A percentile compares a stretch with the other conserved stretches of the same genome.
Conservation (phyloP, 2,113 vertebrate genomes). For the Nansenia antarctica region DNA sequence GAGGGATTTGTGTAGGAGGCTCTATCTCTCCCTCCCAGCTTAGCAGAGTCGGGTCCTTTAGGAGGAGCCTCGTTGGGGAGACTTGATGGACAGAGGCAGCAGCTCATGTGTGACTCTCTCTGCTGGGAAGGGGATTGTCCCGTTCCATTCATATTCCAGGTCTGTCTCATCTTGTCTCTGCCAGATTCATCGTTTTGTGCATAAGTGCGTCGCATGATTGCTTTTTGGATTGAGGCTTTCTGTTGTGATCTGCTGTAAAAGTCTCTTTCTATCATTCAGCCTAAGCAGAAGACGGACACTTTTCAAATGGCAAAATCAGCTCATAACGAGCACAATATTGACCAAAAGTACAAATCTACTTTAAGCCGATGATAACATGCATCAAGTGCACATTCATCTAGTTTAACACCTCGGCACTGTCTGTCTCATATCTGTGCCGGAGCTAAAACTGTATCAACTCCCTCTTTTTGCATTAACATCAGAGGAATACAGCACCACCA, state of each 20-base stretch:
- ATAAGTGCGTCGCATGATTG: conserved; percentile 28
- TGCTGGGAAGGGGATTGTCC: conserved; percentile 31
- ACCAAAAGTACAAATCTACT: neutral
- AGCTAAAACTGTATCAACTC: neutral
- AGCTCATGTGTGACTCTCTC: conserved; percentile 49
- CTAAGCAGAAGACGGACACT: neutral
- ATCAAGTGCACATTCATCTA: neutral
- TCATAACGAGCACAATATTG: neutral
- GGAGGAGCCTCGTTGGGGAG: conserved; percentile 32
- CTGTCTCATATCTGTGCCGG: neutral
- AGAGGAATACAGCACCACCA: conserved; percentile 1
- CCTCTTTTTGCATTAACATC: neutral
- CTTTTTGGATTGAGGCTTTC: conserved; percentile 13
- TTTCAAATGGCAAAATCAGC: neutral
- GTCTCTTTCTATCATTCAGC: neutral
- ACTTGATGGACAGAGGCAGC: conserved; percentile 23
- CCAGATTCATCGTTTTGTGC: conserved; percentile 33
- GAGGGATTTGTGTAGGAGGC: conserved; percentile 56
- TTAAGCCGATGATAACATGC: neutral
- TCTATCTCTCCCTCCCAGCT: conserved; percentile 59
- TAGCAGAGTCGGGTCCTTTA: conserved; percentile 44
- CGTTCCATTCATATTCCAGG: conserved; percentile 41
- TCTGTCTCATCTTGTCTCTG: conserved; percentile 9
- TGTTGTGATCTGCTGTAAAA: conserved; percentile 8
- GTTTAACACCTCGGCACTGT: neutral